Percentiles rank a stretch among this genome's conserved stretches.
These are phyloP conservation scores for Neomonachus schauinslandi DNA, from an alignment of 2,113 vertebrate species.

Conservation along the genomic window DNA sequence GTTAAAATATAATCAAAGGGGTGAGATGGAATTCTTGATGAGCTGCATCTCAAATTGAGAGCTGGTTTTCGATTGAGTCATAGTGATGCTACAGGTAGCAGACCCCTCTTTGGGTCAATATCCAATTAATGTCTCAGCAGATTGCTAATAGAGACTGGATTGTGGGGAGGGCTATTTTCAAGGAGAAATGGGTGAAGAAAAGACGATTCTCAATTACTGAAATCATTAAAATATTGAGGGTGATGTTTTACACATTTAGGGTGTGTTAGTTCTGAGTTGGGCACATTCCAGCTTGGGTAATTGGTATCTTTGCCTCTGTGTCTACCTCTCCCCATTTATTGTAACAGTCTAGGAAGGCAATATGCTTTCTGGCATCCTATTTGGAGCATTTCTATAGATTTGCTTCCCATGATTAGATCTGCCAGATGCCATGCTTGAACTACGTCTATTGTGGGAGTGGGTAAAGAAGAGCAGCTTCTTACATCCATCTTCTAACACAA, in stretches of 20 bases:
- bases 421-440: constrained; percentile 32
- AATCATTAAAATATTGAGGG: constrained; percentile 66
- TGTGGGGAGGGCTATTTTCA: constrained; percentile 27
- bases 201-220: constrained; percentile 48
- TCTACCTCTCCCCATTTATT: neutral
- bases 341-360: neutral
- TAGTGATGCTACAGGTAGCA: neutral
- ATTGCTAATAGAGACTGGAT: constrained; percentile 55
- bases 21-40: constrained; percentile 55
- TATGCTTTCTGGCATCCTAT: constrained; percentile 10
- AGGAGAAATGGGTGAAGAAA: constrained; percentile 15
- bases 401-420: constrained; percentile 39
- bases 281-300: neutral
- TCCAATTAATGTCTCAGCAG: constrained; percentile 63
- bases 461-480: neutral
- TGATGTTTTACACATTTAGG: constrained; percentile 31
- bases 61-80: neutral
- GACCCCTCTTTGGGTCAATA: constrained; percentile 64
- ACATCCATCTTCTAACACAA: neutral
- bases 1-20: constrained; percentile 63
- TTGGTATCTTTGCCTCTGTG: neutral
- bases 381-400: constrained; percentile 30
- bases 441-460: neutral
- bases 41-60: neutral
- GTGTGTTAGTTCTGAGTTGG: neutral